Base-by-base conservation (phyloP, 2,113 vertebrate species). In the Mesitornis unicolor region DNA sequence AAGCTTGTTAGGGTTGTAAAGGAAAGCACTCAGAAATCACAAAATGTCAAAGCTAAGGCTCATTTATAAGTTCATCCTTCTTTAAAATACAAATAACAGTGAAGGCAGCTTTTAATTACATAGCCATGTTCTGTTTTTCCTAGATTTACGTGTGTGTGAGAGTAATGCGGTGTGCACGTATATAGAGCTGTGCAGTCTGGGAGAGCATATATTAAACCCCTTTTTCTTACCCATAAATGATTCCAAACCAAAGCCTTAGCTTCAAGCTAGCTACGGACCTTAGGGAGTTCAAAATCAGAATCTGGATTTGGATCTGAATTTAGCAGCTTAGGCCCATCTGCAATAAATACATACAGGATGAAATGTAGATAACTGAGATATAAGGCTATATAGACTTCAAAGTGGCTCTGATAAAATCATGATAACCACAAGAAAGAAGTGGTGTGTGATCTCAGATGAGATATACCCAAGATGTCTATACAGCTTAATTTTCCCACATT, bases 391-490 rank as follows among this genome's bases (percentile, higher is more conserved):
- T 95, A 97, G 95, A 97, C 93, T 96, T 97, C 96, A 96, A 96
- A 96, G 95, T 96, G 93, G 21, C 83, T 96, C 95, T 90, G 96
- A 96, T 96, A 97, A 94, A 94, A 96, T 96, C 96, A 87, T 82
- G 96, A 96, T 96, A 96, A 96, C 96, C 96, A 97, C 96, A 96
- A 96, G 95, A 96, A 96, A 97, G 96, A 95, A 97, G 90, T 96
- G 90, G 93, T 78, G 90, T 97, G 92, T 94, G 95, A 97, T 96
- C 96, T 95, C 88, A 95, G 85, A 96, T 92, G 96, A 97, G 96
- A 97, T 97, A 96, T 96, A 85, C 92, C 92, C 95, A 90, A 93
- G 96, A 96, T 93, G 93, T 93, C 96, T 96, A 92, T 95, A 94
- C 95, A 96, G 95, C 92, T 95, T 97, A 96, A 96, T 97, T 97